Evolutionary conservation across 2,797 vertebrate species (phyloP), one percentile per base, ranked within the genome.

Genomic region (Epinephelus awoara): DNA sequence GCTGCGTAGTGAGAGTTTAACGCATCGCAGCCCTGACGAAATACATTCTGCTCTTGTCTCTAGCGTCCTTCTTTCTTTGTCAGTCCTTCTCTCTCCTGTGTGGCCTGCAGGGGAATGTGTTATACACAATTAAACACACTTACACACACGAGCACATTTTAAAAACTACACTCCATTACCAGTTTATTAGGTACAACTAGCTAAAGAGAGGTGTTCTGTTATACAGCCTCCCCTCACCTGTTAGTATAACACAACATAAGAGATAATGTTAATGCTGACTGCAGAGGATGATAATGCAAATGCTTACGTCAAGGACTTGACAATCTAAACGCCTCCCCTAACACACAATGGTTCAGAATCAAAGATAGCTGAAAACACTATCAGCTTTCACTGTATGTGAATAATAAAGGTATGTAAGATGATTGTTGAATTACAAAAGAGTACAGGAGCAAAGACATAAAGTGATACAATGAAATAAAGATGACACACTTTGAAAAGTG

Each of bases 1-100:
- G 82, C 83, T 67, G 79, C 67, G 67, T 76, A 67, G 67, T 57
- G 68, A 80, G 71, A 84, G 76, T 88, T 86, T 82, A 87, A 85
- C 63, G 34, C 84, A 84, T 89, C 80, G 6, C 73, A 79, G 82
- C 79, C 25, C 57, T 61, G 71, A 83, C 19, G 1, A 76, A 72
- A 89, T 67, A 75, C 67, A 80, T 47, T 83, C 13, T 3, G 47
- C 51, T 71, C 38, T 73, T n/a, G 27, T 79, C 40, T 80, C 19
- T 47, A 0, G 6, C 13, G 5, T 21, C 10, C 25, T 68, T 67
- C 50, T 72, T 52, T 57, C 27, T 18, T 40, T 13, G n/a, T 50
- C 40, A 3, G 19, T 66, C 38, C 27, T 63, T 57, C 46, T 38
- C 6, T 65, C 47, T 59, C 58, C 34, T 46, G 21, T 55, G 19